Percentiles rank a stretch among this genome's conserved stretches.
Evolutionary conservation across 2,113 vertebrate species (phyloP).

Genomic region (Dicerorhinus sumatrensis): DNA sequence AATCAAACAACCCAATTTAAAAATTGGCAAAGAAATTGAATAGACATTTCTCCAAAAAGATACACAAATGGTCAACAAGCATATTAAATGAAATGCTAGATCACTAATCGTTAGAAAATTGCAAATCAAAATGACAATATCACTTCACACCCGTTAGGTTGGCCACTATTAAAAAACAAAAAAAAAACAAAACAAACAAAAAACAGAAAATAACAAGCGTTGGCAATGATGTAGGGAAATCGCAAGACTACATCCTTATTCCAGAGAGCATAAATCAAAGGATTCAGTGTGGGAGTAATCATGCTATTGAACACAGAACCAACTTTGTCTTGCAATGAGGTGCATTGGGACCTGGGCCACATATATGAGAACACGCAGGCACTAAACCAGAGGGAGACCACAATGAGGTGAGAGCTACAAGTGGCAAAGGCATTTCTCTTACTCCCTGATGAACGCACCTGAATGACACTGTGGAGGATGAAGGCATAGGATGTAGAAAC

Average conservation of each 20-base stretch:
- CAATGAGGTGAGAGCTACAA: conserved; percentile 55
- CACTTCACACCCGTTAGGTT: no score
- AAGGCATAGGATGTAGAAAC: conserved; percentile 35
- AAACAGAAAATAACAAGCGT: no score
- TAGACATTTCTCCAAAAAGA: no score
- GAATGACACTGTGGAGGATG: conserved; percentile 62
- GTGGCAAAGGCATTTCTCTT: conserved; percentile 71
- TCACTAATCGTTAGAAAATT: no score
- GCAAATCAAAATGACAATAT: no score
- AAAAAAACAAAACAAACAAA: no score
- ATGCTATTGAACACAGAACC: conserved; percentile 58
- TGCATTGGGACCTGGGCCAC: conserved; percentile 19
- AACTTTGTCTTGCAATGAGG: conserved; percentile 59
- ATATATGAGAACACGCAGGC: conserved; percentile 57
- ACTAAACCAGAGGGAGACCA: conserved; percentile 66
- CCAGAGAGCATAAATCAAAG: conserved; percentile 65
- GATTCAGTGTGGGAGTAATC: conserved; percentile 59
- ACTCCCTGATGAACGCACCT: conserved; percentile 47
- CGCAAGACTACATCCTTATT: conserved; percentile 36
- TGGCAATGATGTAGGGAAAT: no score
- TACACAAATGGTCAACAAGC: no score
- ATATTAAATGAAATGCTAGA: no score
- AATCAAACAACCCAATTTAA: no score
- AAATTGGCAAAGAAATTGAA: no score
- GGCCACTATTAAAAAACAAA: no score